phyloP scores from a whole-genome alignment of 2,113 vertebrate genomes.

The Bos javanicus region DNA sequence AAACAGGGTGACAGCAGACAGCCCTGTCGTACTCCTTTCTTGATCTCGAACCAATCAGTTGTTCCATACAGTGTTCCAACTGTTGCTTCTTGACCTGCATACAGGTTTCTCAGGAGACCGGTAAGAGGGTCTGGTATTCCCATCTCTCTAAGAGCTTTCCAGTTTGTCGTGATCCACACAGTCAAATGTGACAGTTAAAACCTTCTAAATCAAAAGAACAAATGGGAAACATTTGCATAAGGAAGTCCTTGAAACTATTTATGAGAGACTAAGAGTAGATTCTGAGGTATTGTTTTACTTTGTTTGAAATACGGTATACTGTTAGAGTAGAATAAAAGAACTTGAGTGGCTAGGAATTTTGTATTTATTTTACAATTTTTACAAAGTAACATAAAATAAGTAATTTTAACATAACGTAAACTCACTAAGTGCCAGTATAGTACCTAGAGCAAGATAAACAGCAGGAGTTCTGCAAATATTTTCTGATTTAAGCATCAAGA shows the following conservation, averaged over 20 bases:
- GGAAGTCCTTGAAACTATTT: not conserved
- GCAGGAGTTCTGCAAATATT: not conserved
- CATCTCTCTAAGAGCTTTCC: not conserved
- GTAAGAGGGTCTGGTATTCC: not conserved
- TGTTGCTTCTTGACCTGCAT: not conserved
- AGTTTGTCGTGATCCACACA: not conserved
- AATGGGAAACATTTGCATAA: not conserved
- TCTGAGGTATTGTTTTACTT: not conserved
- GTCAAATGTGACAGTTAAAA: not conserved
- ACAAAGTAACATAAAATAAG: conserved; percentile 31
- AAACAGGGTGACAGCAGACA: not conserved
- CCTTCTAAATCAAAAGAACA: not conserved
- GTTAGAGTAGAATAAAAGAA: not conserved
- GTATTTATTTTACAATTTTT: not conserved
- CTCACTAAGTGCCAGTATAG: not conserved
- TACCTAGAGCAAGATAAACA: not conserved
- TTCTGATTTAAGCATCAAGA: conserved; percentile 14
- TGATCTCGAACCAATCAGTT: not conserved
- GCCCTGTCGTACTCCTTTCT: not conserved
- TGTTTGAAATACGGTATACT: not conserved
- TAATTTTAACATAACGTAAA: not conserved
- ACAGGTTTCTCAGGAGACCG: not conserved
- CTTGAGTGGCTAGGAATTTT: not conserved
- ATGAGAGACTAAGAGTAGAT: not conserved
- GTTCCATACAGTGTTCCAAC: not conserved